A percentile compares a stretch with the other conserved stretches of the same genome.
Conservation (phyloP, 1,140 invertebrate species). For the Cydia splendana region DNA sequence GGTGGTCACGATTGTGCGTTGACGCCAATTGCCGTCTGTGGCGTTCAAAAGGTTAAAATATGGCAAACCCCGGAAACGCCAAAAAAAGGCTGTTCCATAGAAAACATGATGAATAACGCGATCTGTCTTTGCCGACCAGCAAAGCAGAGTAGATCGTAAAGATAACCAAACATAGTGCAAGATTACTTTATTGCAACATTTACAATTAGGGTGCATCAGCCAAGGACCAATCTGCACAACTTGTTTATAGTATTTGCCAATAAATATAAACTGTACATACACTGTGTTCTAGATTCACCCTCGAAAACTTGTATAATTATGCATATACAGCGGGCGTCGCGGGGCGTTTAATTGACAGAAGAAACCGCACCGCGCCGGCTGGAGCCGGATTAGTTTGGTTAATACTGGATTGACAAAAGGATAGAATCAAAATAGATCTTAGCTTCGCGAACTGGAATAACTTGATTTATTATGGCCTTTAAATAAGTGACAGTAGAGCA, state of each 20-base stretch:
- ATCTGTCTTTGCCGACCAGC: too few relatives aligned
- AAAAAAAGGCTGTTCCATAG: too few relatives aligned
- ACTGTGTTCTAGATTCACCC: not conserved
- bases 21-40: too few relatives aligned
- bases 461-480: not conserved
- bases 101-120: too few relatives aligned
- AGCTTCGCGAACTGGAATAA: not conserved
- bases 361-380: constrained; percentile 23
- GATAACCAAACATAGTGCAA: too few relatives aligned
- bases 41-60: too few relatives aligned
- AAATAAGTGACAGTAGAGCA: too few relatives aligned
- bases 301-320: constrained; percentile 13
- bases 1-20: too few relatives aligned
- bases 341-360: constrained; percentile 30
- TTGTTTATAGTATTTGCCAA: not conserved
- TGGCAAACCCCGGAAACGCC: too few relatives aligned
- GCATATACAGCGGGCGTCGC: not conserved
- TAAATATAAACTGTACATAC: not conserved
- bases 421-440: constrained; percentile 25
- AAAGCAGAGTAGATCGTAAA: too few relatives aligned
- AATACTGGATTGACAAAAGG: constrained; percentile 21
- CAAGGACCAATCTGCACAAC: not conserved
- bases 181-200: too few relatives aligned
- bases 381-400: not conserved
- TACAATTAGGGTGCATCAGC: too few relatives aligned